Conservation (phyloP, 2,888 invertebrate genomes). For the Trichopoda pennipes region DNA sequence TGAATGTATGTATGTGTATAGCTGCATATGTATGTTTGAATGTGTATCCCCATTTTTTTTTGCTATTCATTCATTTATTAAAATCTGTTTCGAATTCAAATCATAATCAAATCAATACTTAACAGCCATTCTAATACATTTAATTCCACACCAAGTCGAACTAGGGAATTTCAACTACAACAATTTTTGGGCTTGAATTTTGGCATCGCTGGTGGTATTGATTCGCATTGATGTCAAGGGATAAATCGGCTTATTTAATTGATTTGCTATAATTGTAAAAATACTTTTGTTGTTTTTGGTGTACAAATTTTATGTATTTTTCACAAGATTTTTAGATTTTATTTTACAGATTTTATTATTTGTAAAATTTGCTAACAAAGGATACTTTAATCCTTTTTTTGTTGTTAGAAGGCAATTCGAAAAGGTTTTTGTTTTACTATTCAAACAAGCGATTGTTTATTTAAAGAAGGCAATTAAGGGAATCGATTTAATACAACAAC, state of each 20-base stretch:
- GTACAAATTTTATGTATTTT: conserved; percentile 35
- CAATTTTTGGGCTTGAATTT: not conserved
- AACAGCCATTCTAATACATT: conserved; percentile 51
- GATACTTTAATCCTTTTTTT: conserved; percentile 64
- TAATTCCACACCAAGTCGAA: conserved; percentile 9
- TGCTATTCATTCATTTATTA: conserved; percentile 45
- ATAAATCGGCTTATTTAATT: conserved; percentile 61
- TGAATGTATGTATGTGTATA: not conserved
- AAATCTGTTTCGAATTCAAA: conserved; percentile 57
- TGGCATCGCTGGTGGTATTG: not conserved
- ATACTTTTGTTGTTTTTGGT: conserved; percentile 3
- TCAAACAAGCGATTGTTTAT: not conserved
- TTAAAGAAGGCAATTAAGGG: not conserved
- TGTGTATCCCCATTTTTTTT: conserved; percentile 9
- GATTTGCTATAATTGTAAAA: conserved; percentile 52
- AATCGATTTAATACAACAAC: not conserved
- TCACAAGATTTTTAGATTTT: conserved; percentile 45
- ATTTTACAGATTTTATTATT: conserved; percentile 8
- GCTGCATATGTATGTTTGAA: not conserved
- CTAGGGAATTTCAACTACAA: conserved; percentile 12
- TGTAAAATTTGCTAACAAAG: conserved; percentile 22
- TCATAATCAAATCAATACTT: conserved; percentile 67
- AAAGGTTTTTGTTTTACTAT: not conserved
- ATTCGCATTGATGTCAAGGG: conserved; percentile 52
- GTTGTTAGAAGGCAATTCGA: conserved; percentile 46